Base-by-base conservation (phyloP, 2,113 vertebrate genomes). In the Chascanopsetta lugubris region DNA sequence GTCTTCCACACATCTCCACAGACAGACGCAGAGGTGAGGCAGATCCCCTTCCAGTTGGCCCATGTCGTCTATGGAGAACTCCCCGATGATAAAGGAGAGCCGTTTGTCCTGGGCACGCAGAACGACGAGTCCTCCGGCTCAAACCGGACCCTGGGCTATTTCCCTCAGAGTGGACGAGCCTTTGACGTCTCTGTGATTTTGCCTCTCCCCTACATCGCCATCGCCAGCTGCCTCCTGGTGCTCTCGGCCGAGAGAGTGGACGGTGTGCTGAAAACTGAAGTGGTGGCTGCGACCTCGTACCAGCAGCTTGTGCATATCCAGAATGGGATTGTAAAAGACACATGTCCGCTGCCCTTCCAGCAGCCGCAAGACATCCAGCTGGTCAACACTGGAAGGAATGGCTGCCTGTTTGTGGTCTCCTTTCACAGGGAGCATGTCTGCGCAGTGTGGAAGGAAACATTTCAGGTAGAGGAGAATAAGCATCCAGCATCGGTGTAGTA, bases 291-390 rank as follows among this genome's bases (percentile, higher is more conserved):
- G 25, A 98, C 95, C 1, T 87, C 60, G 55, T 93, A 85, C 56
- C 93, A 91, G 69, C 97, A 97, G 53, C 88, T 99, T 12, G 84
- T 99, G 79, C 91, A 84, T 70, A 95, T 97, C 80, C 92, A 95
- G 62, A 88, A 94, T 76, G 94, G 95, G 20, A 24, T 75, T 2
- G 94, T 94, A 10, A 91, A 87, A 85, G 90, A 92, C 3, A 80
- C 93, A 0, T 95, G 95, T 50, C 88, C 92, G 27, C 94, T 99
- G 69, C 96, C 95, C 1, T 96, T 93, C 8, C 87, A 91, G 59
- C 87, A 90, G 11, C 93, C 95, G 1, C 73, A 70, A 72, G 83
- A 84, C 17, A 82, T 99, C 77, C 91, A 89, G 73, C 6, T 89
- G 57, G 90, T 91, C 38, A 51, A 92, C 73, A 87, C 91, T 0